Evolutionary conservation across 2,888 invertebrate species (phyloP).

Genomic region (Plagodis dolabraria): DNA sequence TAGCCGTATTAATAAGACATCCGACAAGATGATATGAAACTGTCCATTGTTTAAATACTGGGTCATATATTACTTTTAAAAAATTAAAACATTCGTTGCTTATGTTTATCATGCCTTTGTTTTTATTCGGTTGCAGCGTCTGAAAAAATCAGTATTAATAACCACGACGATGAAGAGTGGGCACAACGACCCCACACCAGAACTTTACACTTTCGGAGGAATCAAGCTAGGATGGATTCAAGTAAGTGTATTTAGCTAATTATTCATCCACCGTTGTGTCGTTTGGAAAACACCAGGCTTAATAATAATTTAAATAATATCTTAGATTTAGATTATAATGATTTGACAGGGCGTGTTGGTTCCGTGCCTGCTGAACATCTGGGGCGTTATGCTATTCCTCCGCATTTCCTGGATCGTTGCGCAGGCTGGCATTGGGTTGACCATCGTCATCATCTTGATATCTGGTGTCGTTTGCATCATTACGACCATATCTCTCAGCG

Average conservation of each 20-base stretch:
- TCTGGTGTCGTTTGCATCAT: conserved; percentile 88
- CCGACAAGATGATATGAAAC: no score
- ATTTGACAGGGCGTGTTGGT: conserved; percentile 89
- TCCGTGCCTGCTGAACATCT: conserved; percentile 98
- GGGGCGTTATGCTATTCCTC: conserved; percentile 99
- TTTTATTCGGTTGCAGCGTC: conserved; percentile 3
- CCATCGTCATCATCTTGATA: conserved; percentile 84
- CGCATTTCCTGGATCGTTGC: conserved; percentile 98
- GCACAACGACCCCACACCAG: conserved; percentile 47
- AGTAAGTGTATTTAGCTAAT: conserved; percentile 45
- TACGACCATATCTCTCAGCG: conserved; percentile 94
- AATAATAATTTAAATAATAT: background rate
- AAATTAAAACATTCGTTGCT: no score
- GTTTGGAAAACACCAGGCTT: background rate
- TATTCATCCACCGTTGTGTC: no score
- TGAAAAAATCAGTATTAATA: conserved; percentile 1
- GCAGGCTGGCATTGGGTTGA: conserved; percentile 92
- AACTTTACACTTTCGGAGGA: conserved; percentile 59
- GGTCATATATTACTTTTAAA: no score
- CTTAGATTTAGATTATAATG: background rate
- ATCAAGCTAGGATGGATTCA: conserved; percentile 95
- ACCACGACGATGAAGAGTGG: background rate
- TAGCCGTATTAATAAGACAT: no score
- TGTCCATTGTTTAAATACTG: no score
- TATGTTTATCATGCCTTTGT: background rate